A percentile compares a stretch with the other conserved stretches of the same genome.
Evolutionary conservation across 2,113 vertebrate genomes (phyloP).

Genomic region (Dolichotis patagonum): DNA sequence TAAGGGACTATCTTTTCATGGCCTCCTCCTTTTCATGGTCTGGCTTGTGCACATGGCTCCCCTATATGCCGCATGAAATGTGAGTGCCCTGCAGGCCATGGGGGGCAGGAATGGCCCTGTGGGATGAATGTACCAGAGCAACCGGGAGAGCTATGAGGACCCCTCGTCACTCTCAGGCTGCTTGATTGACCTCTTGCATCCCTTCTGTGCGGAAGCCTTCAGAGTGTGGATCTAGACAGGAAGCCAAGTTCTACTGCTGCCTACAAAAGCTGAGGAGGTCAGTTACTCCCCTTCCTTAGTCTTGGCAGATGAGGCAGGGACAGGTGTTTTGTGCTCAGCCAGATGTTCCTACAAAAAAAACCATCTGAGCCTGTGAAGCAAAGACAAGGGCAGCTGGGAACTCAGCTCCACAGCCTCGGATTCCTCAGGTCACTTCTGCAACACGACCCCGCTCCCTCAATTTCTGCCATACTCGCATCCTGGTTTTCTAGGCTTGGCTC

Average conservation of each 20-base stretch:
- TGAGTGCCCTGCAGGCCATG: too few relatives aligned
- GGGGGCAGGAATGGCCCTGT: accelerated
- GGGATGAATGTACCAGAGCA: neutral
- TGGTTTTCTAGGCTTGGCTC: neutral
- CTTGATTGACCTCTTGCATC: neutral
- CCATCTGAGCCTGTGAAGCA: neutral
- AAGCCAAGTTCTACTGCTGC: conserved; percentile 1
- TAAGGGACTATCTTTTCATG: too few relatives aligned
- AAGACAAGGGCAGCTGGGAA: neutral
- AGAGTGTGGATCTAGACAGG: neutral
- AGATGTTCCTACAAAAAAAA: conserved; percentile 13
- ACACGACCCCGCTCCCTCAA: neutral
- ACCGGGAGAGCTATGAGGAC: neutral
- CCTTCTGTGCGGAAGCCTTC: neutral
- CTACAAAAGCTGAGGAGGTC: neutral
- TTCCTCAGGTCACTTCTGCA: neutral
- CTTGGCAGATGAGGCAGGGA: neutral
- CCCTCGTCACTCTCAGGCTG: neutral
- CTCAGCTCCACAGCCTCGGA: neutral
- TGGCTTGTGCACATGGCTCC: too few relatives aligned
- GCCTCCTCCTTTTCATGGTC: too few relatives aligned
- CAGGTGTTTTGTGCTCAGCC: neutral
- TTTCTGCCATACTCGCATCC: neutral
- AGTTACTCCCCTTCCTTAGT: neutral
- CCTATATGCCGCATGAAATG: too few relatives aligned